Base-by-base conservation (phyloP, 37 sponge, comb jelly and placozoan genomes). In the Chondrosia reniformis region DNA sequence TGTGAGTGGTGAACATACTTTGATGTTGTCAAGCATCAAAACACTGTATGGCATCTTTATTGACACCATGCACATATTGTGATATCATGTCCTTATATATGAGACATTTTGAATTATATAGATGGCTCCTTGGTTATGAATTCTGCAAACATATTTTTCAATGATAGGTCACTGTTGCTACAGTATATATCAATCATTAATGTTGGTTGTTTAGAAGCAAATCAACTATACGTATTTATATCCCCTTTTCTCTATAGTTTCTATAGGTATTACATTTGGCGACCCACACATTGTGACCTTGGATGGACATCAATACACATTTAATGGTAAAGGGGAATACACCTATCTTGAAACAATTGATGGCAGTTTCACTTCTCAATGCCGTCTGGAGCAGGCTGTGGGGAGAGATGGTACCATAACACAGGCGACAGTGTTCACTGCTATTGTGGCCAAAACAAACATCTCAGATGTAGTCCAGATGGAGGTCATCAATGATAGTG, bases 261-360 rank as follows among this genome's bases (percentile, higher is more conserved):
- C 15, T 17, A 49, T 49, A 17, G 15, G 12, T 49, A 49, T 49
- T 49, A 49, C 27, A 56, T 8, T 4, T 3, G 58, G 58, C 27
- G 58, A 56, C 4, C 58, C 58, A 56, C 58, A 88, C 66, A 64
- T 83, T 17, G 72, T 83, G n/a, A 88, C 89, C 7, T 64, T 88
- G 79, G 89, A 88, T 83, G 79, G 75, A 1, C 41, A 59, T 41
- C 77, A 66, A 39, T 88, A 88, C 80, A 83, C 89, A n/a, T 88
- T 88, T 71, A 88, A 88, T 79, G 89, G 89, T 3, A 76, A 76
- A 40, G 89, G 89, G 80, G 89, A 88, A 69, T 88, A 76, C 40
- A 57, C 57, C 6, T 61, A 84, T 0, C 75, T 88, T 54, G 84
- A 88, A 46, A 88, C 89, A 54, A 0, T 0, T 17, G 76, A 79